Conservation (phyloP, 2,888 invertebrate genomes). For the Neoascia interrupta region DNA sequence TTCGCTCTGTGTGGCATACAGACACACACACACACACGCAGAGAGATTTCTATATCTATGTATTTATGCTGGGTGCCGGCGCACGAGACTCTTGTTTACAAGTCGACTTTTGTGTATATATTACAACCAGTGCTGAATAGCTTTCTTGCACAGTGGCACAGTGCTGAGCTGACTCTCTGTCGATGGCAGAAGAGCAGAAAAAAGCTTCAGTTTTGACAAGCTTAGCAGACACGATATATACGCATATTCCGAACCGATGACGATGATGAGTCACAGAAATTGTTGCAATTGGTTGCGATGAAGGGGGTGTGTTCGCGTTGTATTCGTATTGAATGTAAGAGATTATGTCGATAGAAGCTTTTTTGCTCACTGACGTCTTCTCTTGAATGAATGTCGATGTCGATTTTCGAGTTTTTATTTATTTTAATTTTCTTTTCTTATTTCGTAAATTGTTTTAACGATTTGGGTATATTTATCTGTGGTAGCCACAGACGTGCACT, state of each 20-base stretch:
- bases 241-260: slow-evolving; percentile 16
- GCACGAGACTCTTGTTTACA: slow-evolving; percentile 64
- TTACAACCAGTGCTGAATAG: slow-evolving; percentile 20
- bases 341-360: slow-evolving; percentile 29
- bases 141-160: slow-evolving; percentile 44
- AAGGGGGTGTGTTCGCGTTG: slow-evolving; percentile 62
- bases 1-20: slow-evolving; percentile 47
- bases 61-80: slow-evolving; percentile 58
- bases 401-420: slow-evolving; percentile 5
- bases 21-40: slow-evolving; percentile 5
- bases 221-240: slow-evolving; percentile 22
- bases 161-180: slow-evolving; percentile 15
- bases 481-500: slow-evolving; percentile 49
- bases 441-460: slow-evolving; percentile 4
- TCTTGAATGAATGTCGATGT: slow-evolving; percentile 13
- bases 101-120: slow-evolving; percentile 25
- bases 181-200: neutral
- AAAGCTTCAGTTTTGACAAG: slow-evolving; percentile 11
- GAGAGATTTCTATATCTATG: slow-evolving; percentile 34
- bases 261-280: slow-evolving; percentile 19
- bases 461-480: slow-evolving; percentile 16
- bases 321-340: slow-evolving; percentile 2
- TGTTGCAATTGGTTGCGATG: slow-evolving; percentile 38
- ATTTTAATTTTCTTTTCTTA: slow-evolving; percentile 9
- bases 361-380: slow-evolving; percentile 18